Evolutionary conservation across 2,113 vertebrate genomes (phyloP), one percentile per base, ranked within the genome.

Genomic region (Pseudonaja textilis): DNA sequence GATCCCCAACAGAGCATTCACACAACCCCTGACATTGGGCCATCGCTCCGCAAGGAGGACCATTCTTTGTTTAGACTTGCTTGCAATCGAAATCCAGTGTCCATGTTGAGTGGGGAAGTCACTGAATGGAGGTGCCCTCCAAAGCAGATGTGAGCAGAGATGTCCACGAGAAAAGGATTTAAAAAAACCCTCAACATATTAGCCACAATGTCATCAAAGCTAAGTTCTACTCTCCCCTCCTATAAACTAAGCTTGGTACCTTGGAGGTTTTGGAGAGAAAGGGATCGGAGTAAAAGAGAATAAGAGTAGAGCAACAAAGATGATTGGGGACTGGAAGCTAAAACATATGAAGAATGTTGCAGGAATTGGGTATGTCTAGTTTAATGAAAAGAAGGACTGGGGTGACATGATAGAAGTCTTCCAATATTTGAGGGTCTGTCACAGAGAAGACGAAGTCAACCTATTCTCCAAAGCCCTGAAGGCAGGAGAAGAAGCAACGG

Each of bases 401-500:
- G 4, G 12, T 2, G 29, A 64, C 11, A n/a, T 2, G 61, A 64
- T n/a, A 14, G 29, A 2, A 2, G 26, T n/a, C 26, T 64, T 64
- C 11, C 11, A n/a, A 14, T 64, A 4, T n/a, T 1, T 64, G 11
- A n/a, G 11, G 11, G 12, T 0, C 29, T n/a, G 61, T 0, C 61
- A 0, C 61, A n/a, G 1, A 64, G 26, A 64, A 4, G 59, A 29
- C 1, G 25, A 9, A 10, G 10, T 64, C 59, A 29, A 64, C 0
- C 61, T n/a, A 1, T n/a, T n/a, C 61, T 64, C 61, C 11, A n/a
- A 64, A 64, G 61, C 26, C 0, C 26, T 2, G 26, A 64, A n/a
- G 11, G 4, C 29, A 64, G 61, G 1, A n/a, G 4, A 14, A 64
- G 26, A 64, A n/a, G 26, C 61, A 64, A n/a, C 4, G 26, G 61